Base-by-base conservation (phyloP, 37 sponge, comb jelly and placozoan species). In the Halisarca cf. caerulea region DNA sequence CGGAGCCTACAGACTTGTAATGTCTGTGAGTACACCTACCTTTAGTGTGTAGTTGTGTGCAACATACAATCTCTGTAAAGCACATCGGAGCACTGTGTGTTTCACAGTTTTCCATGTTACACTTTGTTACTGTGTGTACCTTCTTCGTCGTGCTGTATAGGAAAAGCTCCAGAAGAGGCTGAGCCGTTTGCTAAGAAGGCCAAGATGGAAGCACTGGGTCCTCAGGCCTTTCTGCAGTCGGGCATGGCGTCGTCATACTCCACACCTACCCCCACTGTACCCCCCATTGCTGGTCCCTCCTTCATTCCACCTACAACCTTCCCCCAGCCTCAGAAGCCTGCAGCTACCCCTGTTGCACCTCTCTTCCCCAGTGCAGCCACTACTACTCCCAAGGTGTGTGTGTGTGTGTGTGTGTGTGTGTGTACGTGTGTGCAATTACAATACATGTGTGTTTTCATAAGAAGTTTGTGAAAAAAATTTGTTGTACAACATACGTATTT, bases 131-230 rank as follows among this genome's bases (percentile, higher is more conserved):
- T n/a, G n/a, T n/a, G n/a, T n/a, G 51, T 47, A 14, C 51, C 51
- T 47, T 62, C 30, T 15, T 23, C 30, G 9, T 15, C 15, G 30
- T 20, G n/a, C 7, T 6, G 18, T 74, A 1, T 21, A 74, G 77
- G 77, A 1, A 74, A 74, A 25, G 77, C 21, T 25, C 79, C n/a
- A 33, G 68, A 34, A 9, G 27, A 36, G 7, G 74, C 27, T 54
- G 80, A 75, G 39, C 87, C 87, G 0, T 42, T 69, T 32, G 23
- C 83, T 18, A 90, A 83, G 80, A 66, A 60, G 42, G 54, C 53
- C 0, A 82, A 83, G 36, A 6, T 86, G 82, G 84, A 89, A 6
- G 30, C 64, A 30, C 23, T 30, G 15, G 30, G 35, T 7, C 69
- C 69, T 1, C 77, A 74, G 45, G 45, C 77, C 43, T 74, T 74